Percentiles rank a stretch among this genome's conserved stretches.
These are phyloP conservation scores for Pantherophis guttatus DNA, from an alignment of 2,113 vertebrate species.

Conservation along the genomic window DNA sequence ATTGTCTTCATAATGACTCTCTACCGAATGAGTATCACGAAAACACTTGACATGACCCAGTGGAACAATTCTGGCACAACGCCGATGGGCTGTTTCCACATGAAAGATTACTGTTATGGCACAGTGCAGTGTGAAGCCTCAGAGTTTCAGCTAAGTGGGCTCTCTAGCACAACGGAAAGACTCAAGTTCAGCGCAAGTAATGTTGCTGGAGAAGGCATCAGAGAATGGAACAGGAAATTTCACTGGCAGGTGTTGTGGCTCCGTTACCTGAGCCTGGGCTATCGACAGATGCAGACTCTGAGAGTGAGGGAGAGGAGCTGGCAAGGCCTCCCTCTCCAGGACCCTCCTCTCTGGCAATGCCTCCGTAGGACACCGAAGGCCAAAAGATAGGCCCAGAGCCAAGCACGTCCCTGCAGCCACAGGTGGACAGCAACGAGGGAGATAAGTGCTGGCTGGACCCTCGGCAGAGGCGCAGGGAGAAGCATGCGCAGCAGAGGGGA, in stretches of 20 bases:
- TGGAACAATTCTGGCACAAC: constrained; percentile 39
- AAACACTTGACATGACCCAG: constrained; percentile 39
- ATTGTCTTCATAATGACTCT: constrained; percentile 46
- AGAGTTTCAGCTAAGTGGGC: constrained; percentile 27
- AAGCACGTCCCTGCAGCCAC: no score
- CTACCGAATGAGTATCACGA: constrained; percentile 48
- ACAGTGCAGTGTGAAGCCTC: constrained; percentile 21
- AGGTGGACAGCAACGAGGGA: no score
- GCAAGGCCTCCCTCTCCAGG: no score
- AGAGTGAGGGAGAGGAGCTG: no score
- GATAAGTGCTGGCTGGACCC: no score
- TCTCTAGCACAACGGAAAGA: constrained; percentile 23
- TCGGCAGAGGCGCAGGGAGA: no score
- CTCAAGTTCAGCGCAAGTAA: neutral
- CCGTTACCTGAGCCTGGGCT: no score
- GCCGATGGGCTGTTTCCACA: constrained; percentile 40
- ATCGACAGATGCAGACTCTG: no score
- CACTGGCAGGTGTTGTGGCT: neutral
- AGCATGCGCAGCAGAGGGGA: no score
- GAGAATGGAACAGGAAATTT: neutral
- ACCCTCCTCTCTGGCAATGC: no score
- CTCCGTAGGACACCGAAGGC: no score
- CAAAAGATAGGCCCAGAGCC: no score
- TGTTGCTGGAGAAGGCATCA: neutral
- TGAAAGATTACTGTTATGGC: constrained; percentile 34